Conservation (phyloP, 2,113 vertebrate genomes). For the Willisornis vidua region DNA sequence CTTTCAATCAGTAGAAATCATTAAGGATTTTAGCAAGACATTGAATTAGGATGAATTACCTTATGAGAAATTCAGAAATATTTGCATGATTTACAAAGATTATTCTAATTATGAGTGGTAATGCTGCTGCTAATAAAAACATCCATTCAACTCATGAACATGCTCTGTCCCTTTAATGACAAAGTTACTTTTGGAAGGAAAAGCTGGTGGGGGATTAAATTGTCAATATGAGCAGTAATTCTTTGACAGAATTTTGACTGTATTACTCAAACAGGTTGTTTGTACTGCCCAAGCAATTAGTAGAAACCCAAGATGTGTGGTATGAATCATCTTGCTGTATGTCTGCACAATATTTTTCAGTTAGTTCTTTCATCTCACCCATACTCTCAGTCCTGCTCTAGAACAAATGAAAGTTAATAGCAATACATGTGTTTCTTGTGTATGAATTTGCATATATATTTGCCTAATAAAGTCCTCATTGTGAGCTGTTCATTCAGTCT, state of each 20-base stretch:
- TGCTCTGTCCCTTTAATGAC: background rate
- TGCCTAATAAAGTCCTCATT: background rate
- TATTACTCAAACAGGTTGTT: background rate
- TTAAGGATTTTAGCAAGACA: background rate
- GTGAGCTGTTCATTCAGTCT: background rate
- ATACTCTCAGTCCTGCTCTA: background rate
- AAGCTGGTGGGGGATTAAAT: background rate
- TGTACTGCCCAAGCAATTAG: background rate
- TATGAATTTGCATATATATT: background rate
- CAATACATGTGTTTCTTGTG: background rate
- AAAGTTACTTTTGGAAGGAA: background rate
- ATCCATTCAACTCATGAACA: background rate
- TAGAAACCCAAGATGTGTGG: fast-evolving
- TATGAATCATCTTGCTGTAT: background rate
- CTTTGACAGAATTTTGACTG: background rate
- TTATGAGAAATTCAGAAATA: background rate
- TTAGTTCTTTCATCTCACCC: background rate
- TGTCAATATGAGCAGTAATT: background rate
- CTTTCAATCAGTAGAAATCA: background rate
- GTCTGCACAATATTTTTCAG: background rate
- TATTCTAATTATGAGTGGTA: background rate
- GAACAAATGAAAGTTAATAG: background rate
- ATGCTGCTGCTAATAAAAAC: background rate
- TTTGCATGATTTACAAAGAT: background rate
- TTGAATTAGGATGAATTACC: background rate